Percentiles rank a stretch among this genome's conserved stretches.
Conservation (phyloP, 2,113 vertebrate species). For the Dascyllus trimaculatus region DNA sequence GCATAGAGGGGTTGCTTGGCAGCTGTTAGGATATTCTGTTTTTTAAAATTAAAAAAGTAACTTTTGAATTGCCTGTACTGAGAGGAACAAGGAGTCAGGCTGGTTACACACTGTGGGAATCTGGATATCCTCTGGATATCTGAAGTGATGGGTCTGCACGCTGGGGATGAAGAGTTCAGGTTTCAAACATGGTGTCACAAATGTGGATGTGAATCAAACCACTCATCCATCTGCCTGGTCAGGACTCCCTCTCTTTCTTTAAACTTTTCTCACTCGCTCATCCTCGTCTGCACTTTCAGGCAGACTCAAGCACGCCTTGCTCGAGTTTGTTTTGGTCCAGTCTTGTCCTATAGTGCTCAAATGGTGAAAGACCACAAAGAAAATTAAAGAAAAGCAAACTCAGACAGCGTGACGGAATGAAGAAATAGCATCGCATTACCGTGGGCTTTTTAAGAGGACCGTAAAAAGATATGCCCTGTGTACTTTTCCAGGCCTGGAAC, state of each 20-base stretch:
- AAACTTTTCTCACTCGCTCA: constrained; percentile 34
- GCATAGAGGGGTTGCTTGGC: constrained; percentile 48
- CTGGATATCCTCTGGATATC: constrained; percentile 1
- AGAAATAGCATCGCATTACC: constrained; percentile 74
- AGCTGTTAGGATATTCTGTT: constrained; percentile 41
- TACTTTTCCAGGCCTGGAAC: constrained; percentile 56
- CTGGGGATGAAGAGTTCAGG: constrained; percentile 52
- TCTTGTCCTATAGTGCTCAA: constrained; percentile 61
- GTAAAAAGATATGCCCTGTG: constrained; percentile 68
- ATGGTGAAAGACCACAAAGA: constrained; percentile 55
- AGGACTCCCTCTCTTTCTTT: constrained; percentile 29
- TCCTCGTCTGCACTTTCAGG: constrained; percentile 36
- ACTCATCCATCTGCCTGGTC: constrained; percentile 40
- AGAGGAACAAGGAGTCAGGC: constrained; percentile 14
- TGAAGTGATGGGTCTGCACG: constrained; percentile 38
- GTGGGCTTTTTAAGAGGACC: constrained; percentile 65
- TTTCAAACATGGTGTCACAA: constrained; percentile 54
- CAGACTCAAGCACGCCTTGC: constrained; percentile 50
- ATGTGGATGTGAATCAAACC: constrained; percentile 52
- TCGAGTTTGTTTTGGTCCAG: constrained; percentile 70
- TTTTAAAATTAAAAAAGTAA: constrained; percentile 32
- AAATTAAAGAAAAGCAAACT: constrained; percentile 69
- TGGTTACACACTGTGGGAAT: constrained; percentile 25
- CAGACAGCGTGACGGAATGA: constrained; percentile 82
- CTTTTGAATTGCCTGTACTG: constrained; percentile 22